Percentiles rank a stretch among this genome's conserved stretches.
Conservation (phyloP, 2,888 invertebrate species). For the Ditula angustiorana region DNA sequence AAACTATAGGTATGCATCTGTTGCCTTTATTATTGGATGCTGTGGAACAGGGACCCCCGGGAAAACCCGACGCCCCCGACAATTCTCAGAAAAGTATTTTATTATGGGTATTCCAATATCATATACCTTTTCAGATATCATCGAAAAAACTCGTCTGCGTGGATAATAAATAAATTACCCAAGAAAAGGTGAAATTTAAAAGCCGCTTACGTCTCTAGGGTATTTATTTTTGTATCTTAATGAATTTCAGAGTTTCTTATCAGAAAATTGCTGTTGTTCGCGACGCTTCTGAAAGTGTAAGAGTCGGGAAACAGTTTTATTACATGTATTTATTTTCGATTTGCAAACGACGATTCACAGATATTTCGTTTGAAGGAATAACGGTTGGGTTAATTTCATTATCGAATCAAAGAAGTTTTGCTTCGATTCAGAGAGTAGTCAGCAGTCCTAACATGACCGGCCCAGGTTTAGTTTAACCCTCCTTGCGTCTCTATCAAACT, state of each 20-base stretch:
- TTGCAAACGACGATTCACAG: no score
- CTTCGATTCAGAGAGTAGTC: no score
- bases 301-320: background rate
- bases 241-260: background rate
- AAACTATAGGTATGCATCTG: background rate
- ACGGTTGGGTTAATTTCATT: no score
- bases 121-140: conserved; percentile 4
- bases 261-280: background rate
- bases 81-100: conserved; percentile 28
- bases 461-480: no score
- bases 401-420: no score
- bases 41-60: conserved; percentile 5
- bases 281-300: background rate
- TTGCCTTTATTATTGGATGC: conserved; percentile 20
- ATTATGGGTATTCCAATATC: conserved; percentile 22
- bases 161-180: conserved; percentile 22
- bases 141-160: background rate
- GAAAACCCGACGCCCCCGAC: conserved; percentile 5
- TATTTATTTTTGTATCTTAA: conserved; percentile 8
- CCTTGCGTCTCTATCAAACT: no score
- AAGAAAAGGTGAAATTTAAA: conserved; percentile 17
- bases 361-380: no score
- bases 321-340: no score
- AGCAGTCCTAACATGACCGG: no score
- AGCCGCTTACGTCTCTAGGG: conserved; percentile 1